Percentiles rank a stretch among this genome's conserved stretches.
These are phyloP conservation scores for Steinernema hermaphroditum DNA, from an alignment of 2,888 invertebrate genomes.

Conservation along the genomic window DNA sequence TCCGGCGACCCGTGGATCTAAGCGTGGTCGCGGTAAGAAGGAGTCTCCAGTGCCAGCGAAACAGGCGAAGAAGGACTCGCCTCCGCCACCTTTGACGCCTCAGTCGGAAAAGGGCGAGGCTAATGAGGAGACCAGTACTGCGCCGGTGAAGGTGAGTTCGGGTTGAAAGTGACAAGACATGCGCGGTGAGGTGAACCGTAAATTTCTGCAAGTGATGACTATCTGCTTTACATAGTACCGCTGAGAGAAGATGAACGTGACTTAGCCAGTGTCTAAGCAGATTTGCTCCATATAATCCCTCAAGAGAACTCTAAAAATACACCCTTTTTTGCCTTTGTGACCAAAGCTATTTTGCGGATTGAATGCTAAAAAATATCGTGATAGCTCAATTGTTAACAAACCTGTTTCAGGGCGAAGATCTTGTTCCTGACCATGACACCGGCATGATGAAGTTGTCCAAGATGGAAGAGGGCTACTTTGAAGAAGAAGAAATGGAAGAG, in stretches of 20 bases:
- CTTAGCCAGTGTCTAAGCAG: background rate
- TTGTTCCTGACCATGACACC: conserved; percentile 21
- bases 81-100: conserved; percentile 12
- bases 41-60: background rate
- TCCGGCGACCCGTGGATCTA: background rate
- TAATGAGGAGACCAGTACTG: background rate
- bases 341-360: no score
- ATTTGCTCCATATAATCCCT: background rate
- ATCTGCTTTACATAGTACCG: background rate
- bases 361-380: no score
- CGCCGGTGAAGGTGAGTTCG: background rate
- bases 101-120: conserved; percentile 15
- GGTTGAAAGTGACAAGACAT: background rate
- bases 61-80: conserved; percentile 16
- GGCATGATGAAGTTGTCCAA: conserved; percentile 9
- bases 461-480: background rate
- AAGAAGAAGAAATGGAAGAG: conserved; percentile 6
- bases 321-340: background rate
- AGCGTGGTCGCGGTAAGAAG: background rate
- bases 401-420: background rate
- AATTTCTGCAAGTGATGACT: background rate
- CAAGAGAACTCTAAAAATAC: background rate
- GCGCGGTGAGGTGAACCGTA: background rate
- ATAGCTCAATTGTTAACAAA: background rate
- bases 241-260: background rate